phyloP scores from a whole-genome alignment of 2,113 vertebrate species.

The Sus scrofa region T2T-Sscrofa CM000830.6:83562001-83562500 shows the following conservation, averaged over 20 bases:
- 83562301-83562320: not conserved
- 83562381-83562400: not conserved
- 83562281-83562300: not conserved
- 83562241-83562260: not conserved
- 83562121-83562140: not conserved
- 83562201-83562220: not conserved
- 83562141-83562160: not conserved
- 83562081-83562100: not conserved
- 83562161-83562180: not conserved
- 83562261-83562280: not conserved
- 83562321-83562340: not conserved
- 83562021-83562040: constrained; percentile 14
- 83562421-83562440: too few relatives aligned
- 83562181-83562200: not conserved
- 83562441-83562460: too few relatives aligned
- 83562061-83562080: constrained; percentile 12
- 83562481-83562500: not conserved
- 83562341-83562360: not conserved
- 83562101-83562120: not conserved
- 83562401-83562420: not conserved
- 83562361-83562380: not conserved
- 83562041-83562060: not conserved
- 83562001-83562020: not conserved
- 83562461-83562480: not conserved
- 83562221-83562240: not conserved